Evolutionary conservation across 2,797 vertebrate species (phyloP).

Genomic region (Myotis planiceps): DNA sequence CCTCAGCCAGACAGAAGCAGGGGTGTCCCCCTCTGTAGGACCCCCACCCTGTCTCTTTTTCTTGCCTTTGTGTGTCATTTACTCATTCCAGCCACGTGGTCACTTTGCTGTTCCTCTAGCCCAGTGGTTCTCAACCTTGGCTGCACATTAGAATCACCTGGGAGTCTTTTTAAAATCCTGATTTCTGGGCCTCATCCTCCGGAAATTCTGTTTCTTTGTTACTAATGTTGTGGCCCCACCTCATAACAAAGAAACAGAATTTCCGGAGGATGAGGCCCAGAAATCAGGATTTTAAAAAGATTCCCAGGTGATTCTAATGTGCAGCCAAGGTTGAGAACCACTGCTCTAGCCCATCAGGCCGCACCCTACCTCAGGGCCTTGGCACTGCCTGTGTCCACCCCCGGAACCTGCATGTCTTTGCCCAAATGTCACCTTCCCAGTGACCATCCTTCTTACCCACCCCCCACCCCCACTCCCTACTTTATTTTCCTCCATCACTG

Average conservation of each 20-base stretch:
- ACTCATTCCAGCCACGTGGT: background rate
- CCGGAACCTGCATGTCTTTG: background rate
- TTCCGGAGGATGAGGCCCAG: no score
- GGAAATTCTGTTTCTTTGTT: no score
- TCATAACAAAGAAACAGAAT: no score
- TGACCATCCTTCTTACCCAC: background rate
- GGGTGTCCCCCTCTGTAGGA: background rate
- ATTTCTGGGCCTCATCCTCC: no score
- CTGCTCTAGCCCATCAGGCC: background rate
- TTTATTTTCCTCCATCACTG: background rate
- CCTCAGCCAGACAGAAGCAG: background rate
- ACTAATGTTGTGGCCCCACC: no score
- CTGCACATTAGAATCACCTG: no score
- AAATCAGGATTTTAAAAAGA: no score
- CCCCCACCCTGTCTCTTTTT: background rate
- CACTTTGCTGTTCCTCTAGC: background rate
- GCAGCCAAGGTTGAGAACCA: no score
- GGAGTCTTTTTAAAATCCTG: no score
- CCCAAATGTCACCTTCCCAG: background rate
- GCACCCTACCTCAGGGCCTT: background rate
- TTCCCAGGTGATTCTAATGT: no score
- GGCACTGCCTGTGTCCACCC: background rate
- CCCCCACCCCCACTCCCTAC: no score
- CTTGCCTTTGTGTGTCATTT: background rate
- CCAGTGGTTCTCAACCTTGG: background rate